Base-by-base conservation (phyloP, 1,140 invertebrate genomes). In the Goniozus legneri region DNA sequence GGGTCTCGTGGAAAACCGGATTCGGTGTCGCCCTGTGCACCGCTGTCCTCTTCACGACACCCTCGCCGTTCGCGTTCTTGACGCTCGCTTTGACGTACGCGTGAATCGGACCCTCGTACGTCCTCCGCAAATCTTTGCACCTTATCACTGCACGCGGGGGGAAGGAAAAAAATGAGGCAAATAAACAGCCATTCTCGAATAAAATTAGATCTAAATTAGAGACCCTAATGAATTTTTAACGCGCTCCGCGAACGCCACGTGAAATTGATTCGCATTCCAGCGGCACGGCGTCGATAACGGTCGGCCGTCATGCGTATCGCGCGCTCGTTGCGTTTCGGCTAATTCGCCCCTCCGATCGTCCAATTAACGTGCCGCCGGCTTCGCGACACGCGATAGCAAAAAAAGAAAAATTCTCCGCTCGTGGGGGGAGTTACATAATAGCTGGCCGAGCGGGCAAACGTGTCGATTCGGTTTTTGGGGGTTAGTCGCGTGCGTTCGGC, bases 11-110 rank as follows among this genome's bases (percentile, higher is more conserved):
- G 50, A 76, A 76, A 22, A 74, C 64, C 21, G 74, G 74, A 51
- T 72, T 75, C 43, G 74, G 70, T 7, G 74, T 76, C 14, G 74
- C 73, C n/a, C 71, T 65, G 22, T 76, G 74, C n/a, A 76, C 74
- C 41, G 74, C 74, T 20, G 74, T 76, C 31, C 74, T 64, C 48
- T 76, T 75, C 27, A 69, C 65, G 20, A 69, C 57, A 20, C 69
- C 67, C 45, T 74, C 73, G 15, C 69, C 72, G 45, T 54, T 62
- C 14, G 47, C 48, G 34, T 74, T 74, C 45, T 69, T 75, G 30
- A 76, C 19, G 35, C 70, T 72, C 3, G 63, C 73, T 44, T 75
- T 76, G 8, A 76, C 74, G 60, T 76, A 76, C 21, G 74, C 74
- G 58, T 75, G 67, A 32, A 76, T 61, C 2, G 74, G 69, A 14